Conservation (phyloP, 2,113 vertebrate species). For the Ptilorrhoa leucosticta region DNA sequence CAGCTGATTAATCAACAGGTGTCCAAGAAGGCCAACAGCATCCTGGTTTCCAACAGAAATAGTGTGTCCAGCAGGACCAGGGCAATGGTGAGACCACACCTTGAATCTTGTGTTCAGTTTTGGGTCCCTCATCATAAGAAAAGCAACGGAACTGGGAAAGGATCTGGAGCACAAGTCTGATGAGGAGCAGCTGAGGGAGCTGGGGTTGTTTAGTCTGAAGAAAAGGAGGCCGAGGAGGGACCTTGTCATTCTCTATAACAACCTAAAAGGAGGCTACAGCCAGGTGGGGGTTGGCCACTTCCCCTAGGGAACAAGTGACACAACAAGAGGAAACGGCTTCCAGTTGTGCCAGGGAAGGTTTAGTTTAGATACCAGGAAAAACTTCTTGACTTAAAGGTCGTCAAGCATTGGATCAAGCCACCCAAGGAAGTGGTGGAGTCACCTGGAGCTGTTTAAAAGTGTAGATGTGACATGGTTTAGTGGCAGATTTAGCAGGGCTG, state of each 20-base stretch:
- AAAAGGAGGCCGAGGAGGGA: background rate
- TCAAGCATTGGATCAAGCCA: background rate
- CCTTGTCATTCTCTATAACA: background rate
- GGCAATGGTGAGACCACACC: background rate
- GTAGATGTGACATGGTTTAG: background rate
- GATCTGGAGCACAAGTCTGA: background rate
- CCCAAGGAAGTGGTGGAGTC: background rate
- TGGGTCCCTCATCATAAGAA: background rate
- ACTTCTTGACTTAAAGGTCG: accelerated
- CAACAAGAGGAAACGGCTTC: background rate
- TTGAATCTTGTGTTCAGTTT: background rate
- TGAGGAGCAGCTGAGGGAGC: background rate
- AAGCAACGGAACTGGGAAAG: accelerated
- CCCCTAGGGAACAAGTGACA: background rate
- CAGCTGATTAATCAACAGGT: background rate
- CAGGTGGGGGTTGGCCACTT: accelerated
- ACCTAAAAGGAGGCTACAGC: background rate
- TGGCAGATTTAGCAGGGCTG: background rate
- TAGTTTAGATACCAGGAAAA: background rate
- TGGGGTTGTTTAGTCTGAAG: background rate
- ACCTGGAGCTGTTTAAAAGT: background rate
- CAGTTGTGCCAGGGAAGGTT: accelerated
- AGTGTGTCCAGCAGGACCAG: background rate
- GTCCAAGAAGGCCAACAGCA: background rate
- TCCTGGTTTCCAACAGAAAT: background rate